Evolutionary conservation across 2,888 invertebrate genomes (phyloP), one percentile per base, ranked within the genome.

Genomic region (Hypolimnas misippus): DNA sequence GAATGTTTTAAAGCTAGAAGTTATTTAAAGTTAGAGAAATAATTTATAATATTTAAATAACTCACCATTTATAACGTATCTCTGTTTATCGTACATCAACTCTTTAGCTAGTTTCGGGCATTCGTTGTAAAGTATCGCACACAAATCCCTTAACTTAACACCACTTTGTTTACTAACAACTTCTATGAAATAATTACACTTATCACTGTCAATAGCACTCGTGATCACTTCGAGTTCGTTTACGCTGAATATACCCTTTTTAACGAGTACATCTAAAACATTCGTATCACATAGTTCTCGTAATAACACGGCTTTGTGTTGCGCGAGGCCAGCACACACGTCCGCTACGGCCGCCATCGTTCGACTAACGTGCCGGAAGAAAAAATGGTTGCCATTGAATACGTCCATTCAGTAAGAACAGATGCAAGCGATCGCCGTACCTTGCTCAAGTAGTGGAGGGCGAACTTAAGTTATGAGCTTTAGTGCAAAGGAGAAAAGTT

Each of bases 51-150:
- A 46, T n/a, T 46, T 21, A 12, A 1, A 44, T 2, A 44, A 72
- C 87, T 84, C 68, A 91, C 91, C 90, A 76, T 91, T 92, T 68
- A 86, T 84, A 74, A 89, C 83, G 69, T 87, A 88, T 72, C 86
- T 92, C 64, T 93, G 91, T 73, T 93, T 92, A 79, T 94, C 94
- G 83, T 93, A 93, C 82, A 93, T 89, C 74, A 94, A 87, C 79
- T 94, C 94, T 89, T 93, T 93, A 66, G 93, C 92, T 80, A 94
- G 83, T 86, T 93, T 93, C 52, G 94, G 94, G 75, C 94, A 94
- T 83, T 94, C 94, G 83, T 92, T 93, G 74, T 93, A 93, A 75
- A 94, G 84, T 74, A 94, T 93, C 76, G 92, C 85, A 79, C 94
- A 94, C 79, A 94, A 93, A 76, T 94, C 94, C 76, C 93, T 93